Evolutionary conservation across 2,113 vertebrate species (phyloP).

Genomic region (Podocnemis expansa): DNA sequence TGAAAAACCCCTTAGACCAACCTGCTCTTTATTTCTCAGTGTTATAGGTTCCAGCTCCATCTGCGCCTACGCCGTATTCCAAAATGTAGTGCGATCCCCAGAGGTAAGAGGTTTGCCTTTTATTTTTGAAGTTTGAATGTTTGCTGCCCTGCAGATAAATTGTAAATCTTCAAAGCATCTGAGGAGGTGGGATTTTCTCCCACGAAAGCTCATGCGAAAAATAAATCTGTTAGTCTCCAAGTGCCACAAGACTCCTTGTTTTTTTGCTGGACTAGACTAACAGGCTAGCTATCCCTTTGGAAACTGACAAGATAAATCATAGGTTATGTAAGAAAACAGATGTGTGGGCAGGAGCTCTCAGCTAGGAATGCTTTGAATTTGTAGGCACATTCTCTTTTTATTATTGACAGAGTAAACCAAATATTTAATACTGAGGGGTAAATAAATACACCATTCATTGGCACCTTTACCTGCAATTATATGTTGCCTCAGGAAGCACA

Average conservation of each 20-base stretch:
- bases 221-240: no score
- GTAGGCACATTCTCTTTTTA: not conserved
- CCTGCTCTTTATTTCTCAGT: slow-evolving; percentile 65
- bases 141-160: not conserved
- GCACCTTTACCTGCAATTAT: not conserved
- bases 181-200: no score
- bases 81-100: slow-evolving; percentile 68
- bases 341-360: accelerated
- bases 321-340: no score
- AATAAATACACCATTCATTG: not conserved
- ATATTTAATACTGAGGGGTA: not conserved
- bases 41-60: slow-evolving; percentile 82
- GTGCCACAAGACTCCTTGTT: no score
- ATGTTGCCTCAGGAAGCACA: not conserved
- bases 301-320: not conserved
- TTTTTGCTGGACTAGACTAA: no score
- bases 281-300: no score
- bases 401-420: not conserved
- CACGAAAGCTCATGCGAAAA: no score
- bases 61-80: slow-evolving; percentile 77
- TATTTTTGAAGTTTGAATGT: not conserved
- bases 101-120: slow-evolving; percentile 73
- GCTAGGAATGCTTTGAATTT: not conserved
- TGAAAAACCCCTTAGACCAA: not conserved
- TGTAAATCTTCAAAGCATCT: no score